A percentile compares a stretch with the other conserved stretches of the same genome.
Conservation (phyloP, 2,888 invertebrate genomes). For the Ophioninae sp. region DNA sequence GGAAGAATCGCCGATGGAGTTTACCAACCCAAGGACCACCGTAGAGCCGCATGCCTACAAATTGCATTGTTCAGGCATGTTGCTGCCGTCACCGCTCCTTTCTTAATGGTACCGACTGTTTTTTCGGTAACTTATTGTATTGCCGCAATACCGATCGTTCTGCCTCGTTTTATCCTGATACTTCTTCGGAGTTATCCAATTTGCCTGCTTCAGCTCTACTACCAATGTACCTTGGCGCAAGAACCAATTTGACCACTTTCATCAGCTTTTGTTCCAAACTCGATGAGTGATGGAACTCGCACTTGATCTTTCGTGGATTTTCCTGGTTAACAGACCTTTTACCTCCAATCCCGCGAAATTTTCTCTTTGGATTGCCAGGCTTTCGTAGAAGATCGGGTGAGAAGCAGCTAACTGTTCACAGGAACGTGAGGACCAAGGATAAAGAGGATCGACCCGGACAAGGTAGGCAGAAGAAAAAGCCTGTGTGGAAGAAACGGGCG, state of each 20-base stretch:
- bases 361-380: neutral
- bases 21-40: slow-evolving; percentile 65
- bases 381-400: neutral
- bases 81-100: slow-evolving; percentile 64
- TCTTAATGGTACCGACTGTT: slow-evolving; percentile 69
- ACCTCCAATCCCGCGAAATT: neutral
- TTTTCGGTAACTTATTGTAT: slow-evolving; percentile 56
- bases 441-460: slow-evolving; percentile 13
- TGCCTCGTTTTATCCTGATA: neutral
- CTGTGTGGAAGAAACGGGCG: slow-evolving; percentile 26
- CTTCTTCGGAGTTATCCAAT: neutral
- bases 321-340: neutral
- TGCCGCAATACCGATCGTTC: slow-evolving; percentile 33
- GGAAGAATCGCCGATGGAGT: slow-evolving; percentile 60
- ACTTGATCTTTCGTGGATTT: neutral
- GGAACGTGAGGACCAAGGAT: neutral
- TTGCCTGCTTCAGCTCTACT: neutral
- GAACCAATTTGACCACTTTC: too few relatives aligned
- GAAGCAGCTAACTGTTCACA: neutral
- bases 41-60: slow-evolving; percentile 70
- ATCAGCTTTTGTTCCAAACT: too few relatives aligned
- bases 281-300: neutral
- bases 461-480: slow-evolving; percentile 16
- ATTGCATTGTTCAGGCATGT: slow-evolving; percentile 76
- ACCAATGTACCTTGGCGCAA: neutral